Base-by-base conservation (phyloP, 2,888 invertebrate genomes). In the Odontocerum albicorne region DNA sequence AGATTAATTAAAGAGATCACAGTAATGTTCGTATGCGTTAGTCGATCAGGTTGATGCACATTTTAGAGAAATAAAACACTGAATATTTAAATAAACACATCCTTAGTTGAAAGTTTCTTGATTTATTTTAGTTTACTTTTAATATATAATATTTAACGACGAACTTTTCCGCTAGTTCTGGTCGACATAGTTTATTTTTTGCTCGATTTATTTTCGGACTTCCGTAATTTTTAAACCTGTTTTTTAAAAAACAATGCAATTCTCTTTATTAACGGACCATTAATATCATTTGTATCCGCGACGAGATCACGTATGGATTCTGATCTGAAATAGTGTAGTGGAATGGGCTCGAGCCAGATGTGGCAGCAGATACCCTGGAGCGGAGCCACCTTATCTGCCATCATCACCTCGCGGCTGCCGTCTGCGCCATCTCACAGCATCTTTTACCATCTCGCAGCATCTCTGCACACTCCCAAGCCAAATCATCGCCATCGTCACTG, bases 361-460 rank as follows among this genome's bases (percentile, higher is more conserved):
- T 27, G 35, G 12, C 27, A n/a, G 17, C 35, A 43, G 51, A 51
- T 51, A 51, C 17, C 17, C 51, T 51, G 51, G 51, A 36, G 16
- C 22, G 16, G 33, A 15, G 51, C 51, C 51, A 51, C 17, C 44
- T 51, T 51, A 51, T 51, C 51, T 6, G 8, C 49, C 36, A 51
- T 42, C 50, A 50, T 51, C 51, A 51, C 22, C 51, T 43, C 43
- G 36, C 22, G 27, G 2, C 31, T 15, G 12, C 42, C 38, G 13
- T 27, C 12, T 32, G 8, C 20, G 8, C 13, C 3, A 19, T 15
- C 16, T 15, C 27, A 27, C 6, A 27, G 27, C 6, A 27, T 10
- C 6, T 10, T 27, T 27, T 10, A 27, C 27, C 6, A 27, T 27
- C 6, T 10, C 6, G 6, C 35, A n/a, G 4, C 12, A 35, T n/a